phyloP scores from a whole-genome alignment of 2,113 vertebrate species.

The Marmota monax region DNA sequence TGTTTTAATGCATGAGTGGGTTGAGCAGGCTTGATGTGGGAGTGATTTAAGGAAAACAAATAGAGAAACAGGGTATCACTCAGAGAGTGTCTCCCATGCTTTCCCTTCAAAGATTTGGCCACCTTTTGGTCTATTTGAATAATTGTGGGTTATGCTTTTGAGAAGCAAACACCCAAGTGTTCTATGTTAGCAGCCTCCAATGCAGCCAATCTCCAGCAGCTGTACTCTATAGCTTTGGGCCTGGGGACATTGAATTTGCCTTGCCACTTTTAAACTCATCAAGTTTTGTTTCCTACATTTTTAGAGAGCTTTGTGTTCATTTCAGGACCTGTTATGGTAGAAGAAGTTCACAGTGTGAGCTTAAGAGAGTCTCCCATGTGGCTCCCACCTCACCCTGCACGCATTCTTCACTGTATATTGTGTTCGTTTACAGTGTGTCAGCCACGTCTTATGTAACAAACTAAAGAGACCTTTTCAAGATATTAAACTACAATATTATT shows the following conservation, averaged over 20 bases:
- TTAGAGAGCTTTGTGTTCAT: background rate
- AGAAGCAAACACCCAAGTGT: background rate
- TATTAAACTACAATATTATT: background rate
- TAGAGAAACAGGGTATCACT: background rate
- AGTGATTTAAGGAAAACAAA: conserved; percentile 12
- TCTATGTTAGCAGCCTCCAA: background rate
- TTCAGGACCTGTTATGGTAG: background rate
- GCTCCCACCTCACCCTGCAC: rapidly evolving
- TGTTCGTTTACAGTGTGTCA: background rate
- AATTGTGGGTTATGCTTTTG: background rate
- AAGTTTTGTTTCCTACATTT: conserved; percentile 19
- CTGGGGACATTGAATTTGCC: background rate
- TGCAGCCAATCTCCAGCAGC: background rate
- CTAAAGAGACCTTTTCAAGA: background rate
- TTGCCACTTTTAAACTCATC: background rate
- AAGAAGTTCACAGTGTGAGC: background rate
- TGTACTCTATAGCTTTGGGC: background rate
- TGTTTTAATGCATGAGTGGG: background rate
- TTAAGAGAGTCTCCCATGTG: background rate
- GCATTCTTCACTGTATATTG: background rate
- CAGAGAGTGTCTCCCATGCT: background rate
- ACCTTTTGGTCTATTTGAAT: background rate
- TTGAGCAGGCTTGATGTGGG: background rate
- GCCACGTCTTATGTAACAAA: background rate
- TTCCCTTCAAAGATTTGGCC: background rate